phyloP scores from a whole-genome alignment of 1,140 invertebrate genomes.

The Heliothis virescens region DNA sequence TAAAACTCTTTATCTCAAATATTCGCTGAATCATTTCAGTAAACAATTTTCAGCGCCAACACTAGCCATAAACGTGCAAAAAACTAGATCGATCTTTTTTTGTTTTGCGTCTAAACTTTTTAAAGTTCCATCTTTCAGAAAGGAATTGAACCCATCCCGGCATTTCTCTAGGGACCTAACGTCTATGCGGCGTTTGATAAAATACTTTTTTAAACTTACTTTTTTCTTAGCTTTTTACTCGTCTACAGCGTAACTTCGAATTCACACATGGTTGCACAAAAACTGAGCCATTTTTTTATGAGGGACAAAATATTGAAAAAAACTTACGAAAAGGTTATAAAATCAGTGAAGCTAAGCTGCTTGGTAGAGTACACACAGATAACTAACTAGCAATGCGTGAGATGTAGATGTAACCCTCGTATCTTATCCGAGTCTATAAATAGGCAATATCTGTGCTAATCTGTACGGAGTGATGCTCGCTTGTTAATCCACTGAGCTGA shows the following conservation, averaged over 20 bases:
- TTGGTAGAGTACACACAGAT: slow-evolving; percentile 10
- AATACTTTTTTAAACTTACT: slow-evolving; percentile 27
- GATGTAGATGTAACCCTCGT: slow-evolving; percentile 37
- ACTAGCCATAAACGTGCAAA: neutral
- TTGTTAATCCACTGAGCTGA: slow-evolving; percentile 28
- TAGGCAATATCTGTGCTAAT: slow-evolving; percentile 41
- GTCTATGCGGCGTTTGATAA: slow-evolving; percentile 16
- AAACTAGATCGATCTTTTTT: neutral
- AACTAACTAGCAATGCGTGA: slow-evolving; percentile 25
- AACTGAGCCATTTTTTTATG: slow-evolving; percentile 1
- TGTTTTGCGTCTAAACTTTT: neutral
- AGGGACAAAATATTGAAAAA: no score
- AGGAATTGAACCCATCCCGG: slow-evolving; percentile 3
- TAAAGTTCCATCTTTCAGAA: slow-evolving; percentile 8
- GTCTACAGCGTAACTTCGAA: slow-evolving; percentile 14
- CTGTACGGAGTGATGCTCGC: slow-evolving; percentile 23
- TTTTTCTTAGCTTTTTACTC: neutral
- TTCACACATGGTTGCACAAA: slow-evolving; percentile 14
- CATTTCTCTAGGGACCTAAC: slow-evolving; percentile 17
- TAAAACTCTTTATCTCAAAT: slow-evolving; percentile 1
- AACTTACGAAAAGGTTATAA: no score
- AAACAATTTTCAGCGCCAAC: slow-evolving; percentile 7
- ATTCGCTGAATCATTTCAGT: neutral
- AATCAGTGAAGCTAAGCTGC: slow-evolving; percentile 8
- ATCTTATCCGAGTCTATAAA: slow-evolving; percentile 43